phyloP scores from a whole-genome alignment of 2,797 vertebrate species.

The Myiothlypis chrysogaster region DNA sequence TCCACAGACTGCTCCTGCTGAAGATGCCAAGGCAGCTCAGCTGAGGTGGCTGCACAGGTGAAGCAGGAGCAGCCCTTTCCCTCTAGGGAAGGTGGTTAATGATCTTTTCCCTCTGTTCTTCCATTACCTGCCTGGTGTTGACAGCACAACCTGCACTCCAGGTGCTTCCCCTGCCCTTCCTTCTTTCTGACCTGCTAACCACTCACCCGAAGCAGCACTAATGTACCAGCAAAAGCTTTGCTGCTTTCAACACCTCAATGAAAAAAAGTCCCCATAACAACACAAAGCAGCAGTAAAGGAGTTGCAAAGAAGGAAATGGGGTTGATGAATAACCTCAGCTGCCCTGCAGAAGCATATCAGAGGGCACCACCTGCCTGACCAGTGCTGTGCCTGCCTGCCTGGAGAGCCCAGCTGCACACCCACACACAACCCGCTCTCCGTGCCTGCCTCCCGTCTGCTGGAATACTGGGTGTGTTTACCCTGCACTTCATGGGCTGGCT shows the following conservation, averaged over 20 bases:
- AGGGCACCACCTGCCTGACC: neutral
- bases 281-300: neutral
- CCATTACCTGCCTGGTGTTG: neutral
- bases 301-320: neutral
- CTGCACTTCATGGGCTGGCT: neutral
- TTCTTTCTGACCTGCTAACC: neutral
- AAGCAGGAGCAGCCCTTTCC: neutral
- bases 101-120: neutral
- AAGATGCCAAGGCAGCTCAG: neutral
- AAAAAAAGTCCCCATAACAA: neutral
- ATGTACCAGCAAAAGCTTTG: neutral
- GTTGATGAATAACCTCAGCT: neutral
- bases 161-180: neutral
- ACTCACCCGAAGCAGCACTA: neutral
- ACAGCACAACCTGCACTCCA: neutral
- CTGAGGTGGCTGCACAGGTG: accelerated
- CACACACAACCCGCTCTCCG: accelerated
- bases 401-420: neutral
- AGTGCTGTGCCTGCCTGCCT: accelerated
- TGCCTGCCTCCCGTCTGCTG: accelerated
- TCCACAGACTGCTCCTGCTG: neutral
- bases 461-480: neutral
- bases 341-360: neutral
- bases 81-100: neutral
- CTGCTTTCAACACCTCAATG: neutral